Evolutionary conservation across 1,140 invertebrate species (phyloP).

Genomic region (Pachypeltis micranthus): DNA sequence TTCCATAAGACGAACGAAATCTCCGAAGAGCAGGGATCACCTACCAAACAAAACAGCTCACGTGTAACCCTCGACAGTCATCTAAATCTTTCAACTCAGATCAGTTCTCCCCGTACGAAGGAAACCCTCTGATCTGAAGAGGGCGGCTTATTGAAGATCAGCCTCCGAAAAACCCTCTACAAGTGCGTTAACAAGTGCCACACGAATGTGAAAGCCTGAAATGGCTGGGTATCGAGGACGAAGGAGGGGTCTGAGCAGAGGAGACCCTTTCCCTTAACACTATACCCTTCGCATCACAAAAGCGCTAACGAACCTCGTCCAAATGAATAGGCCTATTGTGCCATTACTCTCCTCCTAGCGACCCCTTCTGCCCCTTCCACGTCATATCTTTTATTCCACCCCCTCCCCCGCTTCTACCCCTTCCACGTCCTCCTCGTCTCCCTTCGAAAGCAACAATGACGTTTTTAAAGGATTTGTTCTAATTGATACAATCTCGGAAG

Average conservation of each 20-base stretch:
- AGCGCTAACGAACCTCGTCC: constrained; percentile 3
- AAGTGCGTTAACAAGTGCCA: not conserved
- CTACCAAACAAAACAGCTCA: no score
- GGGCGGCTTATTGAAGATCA: no score
- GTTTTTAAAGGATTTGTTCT: constrained; percentile 8
- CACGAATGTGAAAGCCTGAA: not conserved
- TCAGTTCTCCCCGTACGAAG: no score
- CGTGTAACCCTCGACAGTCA: no score
- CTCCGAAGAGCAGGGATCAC: no score
- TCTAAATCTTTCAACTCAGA: no score
- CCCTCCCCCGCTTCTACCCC: not conserved
- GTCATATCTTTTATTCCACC: not conserved
- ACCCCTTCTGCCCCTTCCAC: constrained; percentile 1
- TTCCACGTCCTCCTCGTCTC: not conserved
- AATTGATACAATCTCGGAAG: constrained; percentile 6
- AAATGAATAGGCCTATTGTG: not conserved
- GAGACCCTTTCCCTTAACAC: not conserved
- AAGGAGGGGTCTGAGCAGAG: no score
- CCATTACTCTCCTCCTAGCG: not conserved
- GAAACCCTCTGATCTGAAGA: no score
- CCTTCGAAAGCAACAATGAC: not conserved
- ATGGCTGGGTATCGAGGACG: no score
- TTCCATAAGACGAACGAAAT: no score
- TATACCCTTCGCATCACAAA: not conserved
- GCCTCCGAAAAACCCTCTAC: not conserved